These are phyloP conservation scores for Camponotus vicinus DNA, from an alignment of 1,140 invertebrate genomes.

Conservation along the genomic window DNA sequence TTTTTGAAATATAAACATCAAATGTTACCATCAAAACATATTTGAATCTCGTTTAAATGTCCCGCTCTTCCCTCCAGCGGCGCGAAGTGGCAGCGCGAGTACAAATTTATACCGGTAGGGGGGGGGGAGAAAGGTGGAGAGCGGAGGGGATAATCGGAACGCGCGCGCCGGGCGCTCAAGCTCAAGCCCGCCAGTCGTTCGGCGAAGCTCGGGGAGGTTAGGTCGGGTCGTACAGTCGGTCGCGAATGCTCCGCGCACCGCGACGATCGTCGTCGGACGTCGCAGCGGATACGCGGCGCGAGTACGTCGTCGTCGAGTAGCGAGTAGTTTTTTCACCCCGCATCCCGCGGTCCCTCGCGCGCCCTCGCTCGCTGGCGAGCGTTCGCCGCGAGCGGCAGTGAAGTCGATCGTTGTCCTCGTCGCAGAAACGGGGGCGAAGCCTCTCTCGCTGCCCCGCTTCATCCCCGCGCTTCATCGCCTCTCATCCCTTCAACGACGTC, in stretches of 20 bases:
- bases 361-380: slow-evolving; percentile 19
- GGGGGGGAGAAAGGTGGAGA: neutral
- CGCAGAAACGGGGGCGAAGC: slow-evolving; percentile 41
- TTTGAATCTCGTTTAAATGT: neutral
- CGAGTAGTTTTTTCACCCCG: too few species aligned
- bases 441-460: slow-evolving; percentile 19
- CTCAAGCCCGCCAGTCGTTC: slow-evolving; percentile 78
- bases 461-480: neutral
- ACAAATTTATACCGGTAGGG: neutral
- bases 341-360: neutral
- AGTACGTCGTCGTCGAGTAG: neutral
- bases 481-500: slow-evolving; percentile 1
- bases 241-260: slow-evolving; percentile 48
- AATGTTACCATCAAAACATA: too few species aligned
- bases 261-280: slow-evolving; percentile 24
- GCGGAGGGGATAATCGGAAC: slow-evolving; percentile 22
- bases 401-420: slow-evolving; percentile 7
- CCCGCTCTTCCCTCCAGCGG: neutral
- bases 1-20: too few species aligned
- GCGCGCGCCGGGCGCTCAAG: slow-evolving; percentile 52
- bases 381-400: neutral
- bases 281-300: slow-evolving; percentile 30
- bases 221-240: slow-evolving; percentile 57
- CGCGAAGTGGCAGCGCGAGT: neutral
- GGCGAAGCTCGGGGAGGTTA: slow-evolving; percentile 74